Percentiles rank a stretch among this genome's conserved stretches.
Evolutionary conservation across 64 coral and sea anemone species (phyloP).

Genomic region (Astreopora myriophthalma): DNA sequence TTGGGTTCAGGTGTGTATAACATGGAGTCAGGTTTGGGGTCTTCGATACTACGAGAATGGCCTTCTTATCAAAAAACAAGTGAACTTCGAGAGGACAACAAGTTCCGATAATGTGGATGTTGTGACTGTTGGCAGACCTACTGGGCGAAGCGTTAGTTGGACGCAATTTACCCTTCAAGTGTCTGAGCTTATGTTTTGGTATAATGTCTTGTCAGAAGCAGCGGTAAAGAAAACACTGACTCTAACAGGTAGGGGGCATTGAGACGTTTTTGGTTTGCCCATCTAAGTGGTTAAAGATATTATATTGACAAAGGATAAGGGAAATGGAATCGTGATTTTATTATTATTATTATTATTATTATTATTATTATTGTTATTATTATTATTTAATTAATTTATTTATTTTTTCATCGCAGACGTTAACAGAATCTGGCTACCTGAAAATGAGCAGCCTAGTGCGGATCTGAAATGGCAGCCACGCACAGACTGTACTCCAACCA

Average conservation of each 20-base stretch:
- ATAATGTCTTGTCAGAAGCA: not conserved
- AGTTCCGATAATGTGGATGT: not conserved
- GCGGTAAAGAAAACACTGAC: not conserved
- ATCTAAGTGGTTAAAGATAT: no score
- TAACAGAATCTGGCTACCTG: not conserved
- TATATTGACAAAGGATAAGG: no score
- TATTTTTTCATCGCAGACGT: not conserved
- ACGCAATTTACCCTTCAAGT: not conserved
- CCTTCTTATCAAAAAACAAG: not conserved
- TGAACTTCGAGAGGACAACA: not conserved
- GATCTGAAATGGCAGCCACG: conserved; percentile 4
- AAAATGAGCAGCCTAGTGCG: not conserved
- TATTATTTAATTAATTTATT: no score
- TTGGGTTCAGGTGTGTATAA: not conserved
- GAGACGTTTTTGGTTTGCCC: no score
- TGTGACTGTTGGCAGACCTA: not conserved
- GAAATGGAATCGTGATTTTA: no score
- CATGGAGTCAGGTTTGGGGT: not conserved
- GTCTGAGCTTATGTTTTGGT: not conserved
- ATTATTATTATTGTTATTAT: no score
- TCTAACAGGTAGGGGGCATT: not conserved
- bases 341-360: no score
- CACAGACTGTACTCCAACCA: not conserved
- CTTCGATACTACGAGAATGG: conserved; percentile 21
- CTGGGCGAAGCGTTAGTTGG: not conserved